Evolutionary conservation across 2,888 invertebrate species (phyloP).

Genomic region (Priapulus caudatus): DNA sequence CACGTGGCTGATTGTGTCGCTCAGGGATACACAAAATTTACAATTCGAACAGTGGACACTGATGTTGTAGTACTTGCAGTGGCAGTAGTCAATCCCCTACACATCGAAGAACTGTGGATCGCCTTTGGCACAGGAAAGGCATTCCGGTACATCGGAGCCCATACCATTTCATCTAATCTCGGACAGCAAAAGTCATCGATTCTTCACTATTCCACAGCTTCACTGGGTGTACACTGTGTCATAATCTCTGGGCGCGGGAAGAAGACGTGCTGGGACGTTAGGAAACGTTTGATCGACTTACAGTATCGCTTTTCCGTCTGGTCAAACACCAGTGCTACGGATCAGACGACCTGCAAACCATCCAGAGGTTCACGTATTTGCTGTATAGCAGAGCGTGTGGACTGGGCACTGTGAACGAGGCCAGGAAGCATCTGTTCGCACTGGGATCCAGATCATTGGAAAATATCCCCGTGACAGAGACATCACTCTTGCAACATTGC

Average conservation of each 20-base stretch:
- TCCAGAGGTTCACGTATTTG: too few relatives aligned
- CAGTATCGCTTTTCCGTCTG: too few relatives aligned
- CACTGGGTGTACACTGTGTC: constrained; percentile 16
- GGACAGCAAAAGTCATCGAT: not conserved
- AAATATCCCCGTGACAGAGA: too few relatives aligned
- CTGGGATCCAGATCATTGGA: too few relatives aligned
- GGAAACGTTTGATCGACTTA: too few relatives aligned
- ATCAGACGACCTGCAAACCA: too few relatives aligned
- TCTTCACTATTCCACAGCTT: constrained; percentile 13
- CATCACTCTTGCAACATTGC: too few relatives aligned
- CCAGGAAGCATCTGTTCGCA: too few relatives aligned
- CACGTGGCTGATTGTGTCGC: constrained; percentile 15
- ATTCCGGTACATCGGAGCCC: constrained; percentile 1
- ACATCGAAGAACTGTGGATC: constrained; percentile 4
- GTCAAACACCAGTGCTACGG: too few relatives aligned
- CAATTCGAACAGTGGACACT: constrained; percentile 19
- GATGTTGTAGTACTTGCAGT: constrained; percentile 18
- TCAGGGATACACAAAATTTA: constrained; percentile 9
- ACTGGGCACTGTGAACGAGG: too few relatives aligned
- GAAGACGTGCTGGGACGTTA: constrained; percentile 11
- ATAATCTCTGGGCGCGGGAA: constrained; percentile 12
- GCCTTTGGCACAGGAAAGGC: constrained; percentile 7
- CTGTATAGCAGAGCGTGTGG: too few relatives aligned
- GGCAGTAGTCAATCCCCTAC: constrained; percentile 4
- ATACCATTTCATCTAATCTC: constrained; percentile 8